Evolutionary conservation across 2,113 vertebrate genomes (phyloP), one percentile per base, ranked within the genome.

Genomic region (Ariopsis seemanni): DNA sequence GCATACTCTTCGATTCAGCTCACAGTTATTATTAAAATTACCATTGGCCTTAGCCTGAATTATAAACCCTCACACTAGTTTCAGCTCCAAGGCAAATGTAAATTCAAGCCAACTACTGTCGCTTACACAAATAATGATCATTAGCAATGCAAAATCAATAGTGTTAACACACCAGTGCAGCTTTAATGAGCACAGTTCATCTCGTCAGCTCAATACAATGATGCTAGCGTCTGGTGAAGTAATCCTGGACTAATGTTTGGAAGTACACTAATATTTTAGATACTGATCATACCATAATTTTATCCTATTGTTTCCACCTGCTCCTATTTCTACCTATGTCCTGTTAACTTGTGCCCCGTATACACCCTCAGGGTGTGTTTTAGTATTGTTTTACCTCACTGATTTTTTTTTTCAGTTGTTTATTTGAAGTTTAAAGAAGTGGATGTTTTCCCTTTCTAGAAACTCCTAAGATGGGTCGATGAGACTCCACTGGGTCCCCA

Each of bases 111-210:
- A 63, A 42, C 30, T 85, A 72, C 25, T 34, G 6, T 52, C 5
- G 84, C 72, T 85, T 78, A 85, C 84, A 30, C 8, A 25, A 78
- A 63, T 27, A 55, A 63, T 42, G 20, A 48, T 79, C 48, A 86
- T 86, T 78, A 86, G 58, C 50, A 63, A 86, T 86, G 58, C 85
- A 63, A 62, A 63, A 79, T 86, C 85, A 62, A 86, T 86, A 79
- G 42, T n/a, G 17, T 34, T 27, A 27, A 55, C 85, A 58, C 85
- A 65, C 58, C 14, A 3, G 74, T 63, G 74, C 34, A 53, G 48
- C 25, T 65, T 86, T 78, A 79, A 86, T 86, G 74, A 79, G 48
- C 17, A 52, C 42, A n/a, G 42, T 27, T 53, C 42, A 0, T 52
- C 17, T 85, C 8, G 2, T 18, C 1, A 7, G 15, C 72, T 63